A percentile compares a stretch with the other conserved stretches of the same genome.
Conservation (phyloP, 2,888 invertebrate species). For the Drosophila aldrichi region DNA sequence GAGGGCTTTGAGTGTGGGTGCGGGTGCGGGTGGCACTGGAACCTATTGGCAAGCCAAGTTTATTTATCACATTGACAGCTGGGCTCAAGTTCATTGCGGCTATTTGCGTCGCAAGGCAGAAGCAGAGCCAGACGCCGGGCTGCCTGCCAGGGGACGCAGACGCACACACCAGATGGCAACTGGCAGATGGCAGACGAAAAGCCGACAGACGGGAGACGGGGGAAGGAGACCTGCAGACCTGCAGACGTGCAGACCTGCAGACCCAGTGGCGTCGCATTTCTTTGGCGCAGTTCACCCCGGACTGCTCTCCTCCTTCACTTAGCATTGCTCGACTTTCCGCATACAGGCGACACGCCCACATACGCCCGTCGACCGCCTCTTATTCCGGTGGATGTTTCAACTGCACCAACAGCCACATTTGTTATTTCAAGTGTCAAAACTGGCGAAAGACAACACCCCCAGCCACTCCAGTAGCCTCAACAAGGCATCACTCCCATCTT, state of each 20-base stretch:
- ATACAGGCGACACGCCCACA: slow-evolving; percentile 36
- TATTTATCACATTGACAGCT: slow-evolving; percentile 76
- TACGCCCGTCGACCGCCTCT: background rate
- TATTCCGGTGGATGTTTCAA: slow-evolving; percentile 20
- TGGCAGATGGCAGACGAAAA: background rate
- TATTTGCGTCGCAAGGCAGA: slow-evolving; percentile 16
- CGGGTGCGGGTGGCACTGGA: background rate
- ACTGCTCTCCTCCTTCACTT: background rate
- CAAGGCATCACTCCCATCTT: background rate
- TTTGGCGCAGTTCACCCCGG: slow-evolving; percentile 37
- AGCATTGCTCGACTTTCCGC: slow-evolving; percentile 7
- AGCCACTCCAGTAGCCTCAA: background rate
- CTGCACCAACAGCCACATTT: slow-evolving; percentile 26
- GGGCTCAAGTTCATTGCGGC: slow-evolving; percentile 71
- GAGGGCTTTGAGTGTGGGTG: background rate
- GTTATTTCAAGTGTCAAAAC: slow-evolving; percentile 36
- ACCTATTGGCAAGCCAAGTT: slow-evolving; percentile 50
- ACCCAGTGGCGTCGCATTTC: slow-evolving; percentile 62
- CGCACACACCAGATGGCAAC: background rate
- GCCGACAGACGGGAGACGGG: background rate
- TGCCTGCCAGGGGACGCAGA: background rate
- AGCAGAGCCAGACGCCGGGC: background rate
- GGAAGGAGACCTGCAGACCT: background rate
- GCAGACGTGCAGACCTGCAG: slow-evolving; percentile 15
- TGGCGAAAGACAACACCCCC: background rate